Conservation (phyloP, 2,888 invertebrate genomes). For the Hanleya hanleyi region DNA sequence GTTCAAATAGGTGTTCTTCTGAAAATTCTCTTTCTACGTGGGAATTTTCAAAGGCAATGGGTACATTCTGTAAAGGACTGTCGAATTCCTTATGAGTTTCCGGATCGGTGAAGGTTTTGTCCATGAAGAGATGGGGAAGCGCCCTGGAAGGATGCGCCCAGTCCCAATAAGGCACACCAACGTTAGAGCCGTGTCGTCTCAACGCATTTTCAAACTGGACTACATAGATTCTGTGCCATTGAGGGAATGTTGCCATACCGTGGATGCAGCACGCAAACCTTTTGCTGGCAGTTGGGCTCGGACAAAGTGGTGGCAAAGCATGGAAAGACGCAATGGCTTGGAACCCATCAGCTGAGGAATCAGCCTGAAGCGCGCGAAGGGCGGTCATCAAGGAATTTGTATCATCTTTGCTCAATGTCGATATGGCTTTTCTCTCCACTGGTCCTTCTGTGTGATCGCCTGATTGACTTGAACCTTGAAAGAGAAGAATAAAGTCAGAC, state of each 20-base stretch:
- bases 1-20: constrained; percentile 13
- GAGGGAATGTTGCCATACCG: constrained; percentile 45
- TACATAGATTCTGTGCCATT: constrained; percentile 45
- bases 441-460: constrained; percentile 9
- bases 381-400: constrained; percentile 34
- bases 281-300: constrained; percentile 30
- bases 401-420: constrained; percentile 28
- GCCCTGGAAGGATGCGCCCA: constrained; percentile 27
- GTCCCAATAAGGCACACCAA: constrained; percentile 45
- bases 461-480: background rate
- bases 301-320: constrained; percentile 42
- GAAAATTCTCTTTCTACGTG: constrained; percentile 31
- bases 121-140: constrained; percentile 29
- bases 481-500: no score
- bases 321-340: constrained; percentile 44
- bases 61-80: constrained; percentile 38
- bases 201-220: constrained; percentile 43
- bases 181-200: constrained; percentile 35
- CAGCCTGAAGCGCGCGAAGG: constrained; percentile 29
- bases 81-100: constrained; percentile 13
- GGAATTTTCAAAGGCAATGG: constrained; percentile 33
- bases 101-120: constrained; percentile 26
- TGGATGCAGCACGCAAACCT: constrained; percentile 43
- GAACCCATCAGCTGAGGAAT: constrained; percentile 41
- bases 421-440: constrained; percentile 25